Conservation (phyloP, 2,797 vertebrate species). For the Sciurus vulgaris region DNA sequence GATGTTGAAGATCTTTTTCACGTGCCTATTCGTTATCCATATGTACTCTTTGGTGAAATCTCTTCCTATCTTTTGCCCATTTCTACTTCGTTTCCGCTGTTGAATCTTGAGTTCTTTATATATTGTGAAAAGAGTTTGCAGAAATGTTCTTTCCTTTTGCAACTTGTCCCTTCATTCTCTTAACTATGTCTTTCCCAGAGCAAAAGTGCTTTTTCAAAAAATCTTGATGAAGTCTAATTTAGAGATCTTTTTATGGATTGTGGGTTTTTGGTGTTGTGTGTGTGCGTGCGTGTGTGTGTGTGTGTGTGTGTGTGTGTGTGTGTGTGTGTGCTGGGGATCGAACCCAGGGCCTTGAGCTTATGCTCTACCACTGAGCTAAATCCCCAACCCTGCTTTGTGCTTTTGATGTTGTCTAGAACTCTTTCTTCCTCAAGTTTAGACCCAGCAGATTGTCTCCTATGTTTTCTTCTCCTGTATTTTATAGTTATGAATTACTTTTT, state of each 20-base stretch:
- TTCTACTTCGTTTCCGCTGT: background rate
- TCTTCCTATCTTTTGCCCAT: background rate
- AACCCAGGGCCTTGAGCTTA: background rate
- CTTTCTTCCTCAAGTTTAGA: background rate
- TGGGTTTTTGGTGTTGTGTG: background rate
- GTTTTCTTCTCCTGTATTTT: constrained; percentile 19
- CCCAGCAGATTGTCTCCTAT: background rate
- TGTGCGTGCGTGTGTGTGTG: no score
- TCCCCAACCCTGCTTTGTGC: background rate
- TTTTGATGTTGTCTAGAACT: background rate
- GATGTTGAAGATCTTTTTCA: background rate
- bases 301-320: no score
- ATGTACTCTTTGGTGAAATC: background rate
- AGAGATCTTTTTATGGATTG: background rate
- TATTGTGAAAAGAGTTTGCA: background rate
- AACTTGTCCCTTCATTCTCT: background rate
- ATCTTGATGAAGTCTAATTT: background rate
- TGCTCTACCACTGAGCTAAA: background rate
- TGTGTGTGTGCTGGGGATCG: background rate
- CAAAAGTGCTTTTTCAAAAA: background rate
- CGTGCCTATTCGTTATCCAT: background rate
- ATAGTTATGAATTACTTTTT: constrained; percentile 45
- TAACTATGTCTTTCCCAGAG: background rate
- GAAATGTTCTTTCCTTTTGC: background rate
- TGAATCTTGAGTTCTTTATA: background rate